Evolutionary conservation across 2,113 vertebrate species (phyloP), one percentile per base, ranked within the genome.

Genomic region (Anthoscopus minutus): DNA sequence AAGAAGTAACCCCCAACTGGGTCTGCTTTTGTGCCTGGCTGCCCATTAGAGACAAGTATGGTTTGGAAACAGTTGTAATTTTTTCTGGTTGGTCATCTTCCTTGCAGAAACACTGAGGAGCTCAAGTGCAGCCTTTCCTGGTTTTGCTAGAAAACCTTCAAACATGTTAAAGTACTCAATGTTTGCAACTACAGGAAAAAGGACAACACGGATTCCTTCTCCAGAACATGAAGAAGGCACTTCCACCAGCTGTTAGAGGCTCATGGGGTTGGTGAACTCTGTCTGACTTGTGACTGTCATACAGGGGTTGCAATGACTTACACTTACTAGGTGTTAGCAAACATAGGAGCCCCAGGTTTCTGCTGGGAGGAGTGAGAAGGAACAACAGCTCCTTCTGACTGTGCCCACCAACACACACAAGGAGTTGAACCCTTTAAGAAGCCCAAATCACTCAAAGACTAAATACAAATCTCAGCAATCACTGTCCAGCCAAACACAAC

Each of bases 261-360:
- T 73, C 2, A 1, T 4, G 31, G 23, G 28, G 37, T 80, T 61
- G 24, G 23, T 38, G 62, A 54, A 37, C 24, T 21, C 61, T 69
- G n/a, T 50, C 47, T 67, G 42, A 81, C 38, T 22, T 5, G 2
- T 16, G 31, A 67, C 2, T 3, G 58, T 33, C 66, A n/a, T 33
- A n/a, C 37, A 57, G n/a, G 15, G 4, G 5, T 40, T 86, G 23
- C 7, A 5, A 50, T 35, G 42, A 38, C 42, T 56, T 76, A 67
- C 0, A 0, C 20, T 64, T 10, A 6, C 6, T 15, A 62, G 27
- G 27, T 33, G 3, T 50, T 50, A 83, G 56, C 16, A 71, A 61
- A 80, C 78, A n/a, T 42, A 92, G 57, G 15, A 80, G 38, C 22
- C 51, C 47, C 37, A 35, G 15, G 3, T 40, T 35, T 62, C 88